Percentiles rank a stretch among this genome's conserved stretches.
Conservation (phyloP, 2,113 vertebrate species). For the Bostrychus sinensis region DNA sequence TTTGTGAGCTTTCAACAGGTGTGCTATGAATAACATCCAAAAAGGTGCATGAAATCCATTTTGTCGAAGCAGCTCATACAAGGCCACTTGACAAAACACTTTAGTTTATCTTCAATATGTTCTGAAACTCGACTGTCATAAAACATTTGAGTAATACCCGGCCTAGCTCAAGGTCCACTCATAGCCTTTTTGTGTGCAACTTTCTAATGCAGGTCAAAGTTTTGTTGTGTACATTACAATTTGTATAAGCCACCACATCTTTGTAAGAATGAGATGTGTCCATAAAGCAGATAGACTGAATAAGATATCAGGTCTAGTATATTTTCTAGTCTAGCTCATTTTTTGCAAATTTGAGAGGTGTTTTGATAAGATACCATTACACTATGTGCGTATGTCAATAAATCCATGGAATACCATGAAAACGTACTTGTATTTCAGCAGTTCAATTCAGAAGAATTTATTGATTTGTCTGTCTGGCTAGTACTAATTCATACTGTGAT, state of each 20-base stretch:
- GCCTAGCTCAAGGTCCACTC: not conserved
- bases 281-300: too few relatives aligned
- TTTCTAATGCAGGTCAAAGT: not conserved
- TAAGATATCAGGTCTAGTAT: not conserved
- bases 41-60: constrained; percentile 10
- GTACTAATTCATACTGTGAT: too few relatives aligned
- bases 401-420: too few relatives aligned
- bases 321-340: not conserved
- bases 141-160: constrained; percentile 5
- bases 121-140: constrained; percentile 2
- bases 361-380: not conserved
- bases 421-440: too few relatives aligned
- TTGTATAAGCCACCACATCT: not conserved
- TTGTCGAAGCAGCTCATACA: not conserved
- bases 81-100: constrained; percentile 6
- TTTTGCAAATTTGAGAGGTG: too few relatives aligned
- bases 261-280: not conserved
- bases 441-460: too few relatives aligned
- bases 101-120: constrained; percentile 4
- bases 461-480: too few relatives aligned
- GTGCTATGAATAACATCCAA: constrained; percentile 6
- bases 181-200: constrained; percentile 3
- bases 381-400: too few relatives aligned
- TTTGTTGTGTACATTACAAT: not conserved
- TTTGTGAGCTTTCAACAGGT: constrained; percentile 11